Evolutionary conservation across 2,888 invertebrate species (phyloP), one percentile per base, ranked within the genome.

Genomic region (Rhamphomyia laevipes): DNA sequence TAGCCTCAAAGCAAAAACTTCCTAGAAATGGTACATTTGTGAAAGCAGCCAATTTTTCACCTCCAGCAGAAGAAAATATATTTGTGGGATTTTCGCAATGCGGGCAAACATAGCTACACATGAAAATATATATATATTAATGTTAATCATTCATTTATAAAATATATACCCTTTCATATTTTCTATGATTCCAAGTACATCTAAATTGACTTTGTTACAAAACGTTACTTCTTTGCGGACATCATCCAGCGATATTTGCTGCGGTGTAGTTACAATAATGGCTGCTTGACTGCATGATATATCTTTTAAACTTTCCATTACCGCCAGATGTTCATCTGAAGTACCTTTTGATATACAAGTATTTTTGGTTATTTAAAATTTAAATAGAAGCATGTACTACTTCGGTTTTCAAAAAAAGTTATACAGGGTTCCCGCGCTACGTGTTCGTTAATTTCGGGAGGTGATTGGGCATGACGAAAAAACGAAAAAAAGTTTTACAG

Each of bases 171-270:
- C 92, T 68, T 92, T 92, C 93, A 96, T 94, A 70, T 96, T 96
- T 71, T 97, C 96, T 55, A 97, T 76, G 30, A 96, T 80, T 4
- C 95, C 95, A 55, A 86, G 67, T 50, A 95, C 81, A 16, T 82
- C 80, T 54, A 96, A 84, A n/a, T 83, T 82, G 16, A 92, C 92
- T 71, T 93, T 94, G 56, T 78, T 80, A 67, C 95, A 97, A 72
- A 96, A 96, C 11, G 90, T 91, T 16, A 95, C 80, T 74, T 96
- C 95, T 64, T 93, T 86, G 41, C 93, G 72, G 0, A 96, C 96
- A 77, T 96, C 96, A 61, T 89, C 89, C 41, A 94, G 78, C 0
- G 96, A 84, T 2, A 96, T 85, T 61, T 87, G 82, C 71, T 95
- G 95, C 1, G 95, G 95, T 9, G 96, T 94, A 0, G 95, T 96